Evolutionary conservation across 2,113 vertebrate species (phyloP), one percentile per base, ranked within the genome.

Genomic region (Scalopus aquaticus): DNA sequence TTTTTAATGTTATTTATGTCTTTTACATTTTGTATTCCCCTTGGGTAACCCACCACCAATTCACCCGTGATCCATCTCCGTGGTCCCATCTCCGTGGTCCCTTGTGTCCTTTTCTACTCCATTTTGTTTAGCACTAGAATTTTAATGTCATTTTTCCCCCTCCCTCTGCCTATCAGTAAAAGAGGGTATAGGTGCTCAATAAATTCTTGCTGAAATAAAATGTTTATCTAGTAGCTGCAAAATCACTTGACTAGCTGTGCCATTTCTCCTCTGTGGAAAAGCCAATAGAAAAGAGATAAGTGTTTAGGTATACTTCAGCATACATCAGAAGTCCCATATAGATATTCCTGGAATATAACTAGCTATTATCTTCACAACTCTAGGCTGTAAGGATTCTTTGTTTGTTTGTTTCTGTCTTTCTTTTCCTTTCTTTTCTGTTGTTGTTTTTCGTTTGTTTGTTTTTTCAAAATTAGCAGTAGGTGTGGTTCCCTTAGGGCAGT

Each of bases 391-490:
- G 73, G 17, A 4, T 32, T 67, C 64, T 1, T 4, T 30, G n/a
- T n/a, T n/a, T n/a, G n/a, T n/a, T n/a, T n/a, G n/a, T n/a, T n/a
- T n/a, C n/a, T n/a, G n/a, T n/a, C n/a, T n/a, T n/a, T n/a, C n/a
- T n/a, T n/a, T n/a, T n/a, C n/a, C n/a, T n/a, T n/a, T n/a, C n/a
- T n/a, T n/a, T n/a, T n/a, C n/a, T n/a, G n/a, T n/a, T n/a, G n/a
- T n/a, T n/a, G n/a, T n/a, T n/a, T n/a, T n/a, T n/a, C n/a, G n/a
- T n/a, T n/a, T n/a, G n/a, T n/a, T n/a, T n/a, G n/a, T 67, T 89
- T 67, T 81, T 93, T 91, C 64, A 96, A 86, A 97, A 85, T 76
- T 87, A 95, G 73, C 82, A 97, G 82, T 76, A 96, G 67, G 44
- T 95, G 35, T 37, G 37, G 76, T 60, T 95, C 78, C 88, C 58